Base-by-base conservation (phyloP, 2,797 vertebrate genomes). In the Sitta carolinensis region DNA sequence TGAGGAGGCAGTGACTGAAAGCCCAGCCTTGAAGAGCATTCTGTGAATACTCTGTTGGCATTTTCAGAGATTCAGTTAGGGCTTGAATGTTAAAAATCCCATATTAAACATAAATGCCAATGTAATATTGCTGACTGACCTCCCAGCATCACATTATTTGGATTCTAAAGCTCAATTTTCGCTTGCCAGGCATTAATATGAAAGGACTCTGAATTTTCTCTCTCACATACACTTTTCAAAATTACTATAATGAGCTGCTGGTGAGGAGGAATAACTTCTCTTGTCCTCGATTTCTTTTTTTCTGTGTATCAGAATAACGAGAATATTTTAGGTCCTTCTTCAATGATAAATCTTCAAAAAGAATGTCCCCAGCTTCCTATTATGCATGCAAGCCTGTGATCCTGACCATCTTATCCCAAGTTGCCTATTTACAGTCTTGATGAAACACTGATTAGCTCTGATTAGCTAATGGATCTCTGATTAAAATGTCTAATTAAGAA, bases 401-500 rank as follows among this genome's bases (percentile, higher is more conserved):
- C 90, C 92, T 97, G 97, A 95, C 97, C 95, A 94, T 87, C 95
- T 96, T 93, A 92, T 96, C 88, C 95, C 68, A 89, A 93, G 94
- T 68, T 96, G 94, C 96, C 96, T 96, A 97, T 97, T 98, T 97
- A 95, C 96, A 96, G 95, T 95, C 94, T 93, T 93, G 93, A 97
- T 97, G 96, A 97, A 96, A 96, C 8, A 38, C 95, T 98, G 97
- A 98, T 98, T 97, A 98, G 97, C 95, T 96, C 97, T 98, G 97
- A 98, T 98, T 97, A 98, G 97, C 95, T 98, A 97, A 98, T 98
- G 97, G 86, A 96, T 96, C 82, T 95, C 96, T 98, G 97, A 98
- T 98, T 97, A 97, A 97, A 98, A 97, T 96, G 95, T 77, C 96
- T 97, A 97, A 98, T 98, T 98, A 97, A 94, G 94, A 95, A 96